Evolutionary conservation across 2,888 invertebrate genomes (phyloP), one percentile per base, ranked within the genome.

Genomic region (Escarpia spicata): DNA sequence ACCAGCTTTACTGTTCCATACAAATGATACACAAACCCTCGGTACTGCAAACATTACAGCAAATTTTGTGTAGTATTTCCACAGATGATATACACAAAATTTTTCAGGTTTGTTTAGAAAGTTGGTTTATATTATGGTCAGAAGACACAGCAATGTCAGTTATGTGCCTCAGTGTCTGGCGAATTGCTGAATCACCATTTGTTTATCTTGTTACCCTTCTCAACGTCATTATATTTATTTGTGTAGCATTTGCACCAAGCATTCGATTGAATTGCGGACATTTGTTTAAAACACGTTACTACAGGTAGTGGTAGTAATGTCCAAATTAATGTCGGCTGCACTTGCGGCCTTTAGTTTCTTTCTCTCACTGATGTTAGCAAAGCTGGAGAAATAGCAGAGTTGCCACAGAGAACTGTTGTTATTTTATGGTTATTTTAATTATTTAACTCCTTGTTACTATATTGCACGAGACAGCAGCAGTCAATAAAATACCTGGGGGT

Each of bases 131-230:
- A 75, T 75, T 75, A 26, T 75, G 75, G 75, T 75, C 75, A 52
- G 52, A 52, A 52, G 75, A 26, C 75, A 75, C 75, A 75, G 15
- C n/a, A 26, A 26, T 52, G 12, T 52, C 52, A 52, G 52, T 52
- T 52, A 52, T 52, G 52, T 3, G 52, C 52, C 52, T 52, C 52
- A 75, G 75, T 75, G 75, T 75, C 75, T 75, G 26, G 75, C n/a
- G 26, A 26, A 75, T 26, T 75, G 75, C 75, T 75, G 75, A 75
- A 75, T 75, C 52, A 52, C 52, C 52, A 52, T 12, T 52, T 75
- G 75, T 75, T 75, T 75, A 75, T 75, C 75, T 75, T 75, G 75
- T 75, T 75, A 75, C n/a, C 19, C 19, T 75, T 75, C 75, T 75
- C 75, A 75, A 75, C 75, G 26, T 75, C 75, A 19, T 26, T n/a